Evolutionary conservation across 2,113 vertebrate genomes (phyloP).

Genomic region (Hiodon tergisus): DNA sequence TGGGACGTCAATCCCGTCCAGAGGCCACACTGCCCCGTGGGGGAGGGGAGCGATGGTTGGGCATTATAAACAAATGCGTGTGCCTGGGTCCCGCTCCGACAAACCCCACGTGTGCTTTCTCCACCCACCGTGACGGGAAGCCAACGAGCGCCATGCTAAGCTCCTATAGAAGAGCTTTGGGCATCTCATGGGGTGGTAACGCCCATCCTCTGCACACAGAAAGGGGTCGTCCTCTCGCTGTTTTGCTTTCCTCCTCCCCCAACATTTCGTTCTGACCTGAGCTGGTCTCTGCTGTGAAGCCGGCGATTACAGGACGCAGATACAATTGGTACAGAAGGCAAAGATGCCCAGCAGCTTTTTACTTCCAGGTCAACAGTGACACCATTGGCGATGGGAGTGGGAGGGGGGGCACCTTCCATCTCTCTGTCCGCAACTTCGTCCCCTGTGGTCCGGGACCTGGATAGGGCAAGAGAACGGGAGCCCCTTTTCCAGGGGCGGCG

Average conservation of each 20-base stretch:
- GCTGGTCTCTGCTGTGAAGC: not conserved
- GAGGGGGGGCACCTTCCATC: not conserved
- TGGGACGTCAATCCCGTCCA: no score
- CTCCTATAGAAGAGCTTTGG: no score
- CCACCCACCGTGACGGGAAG: no score
- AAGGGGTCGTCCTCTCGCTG: not conserved
- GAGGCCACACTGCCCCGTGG: no score
- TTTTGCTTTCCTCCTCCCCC: not conserved
- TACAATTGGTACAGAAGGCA: not conserved
- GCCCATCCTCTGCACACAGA: not conserved
- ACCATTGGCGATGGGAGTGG: not conserved
- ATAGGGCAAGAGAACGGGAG: not conserved
- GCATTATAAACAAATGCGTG: no score
- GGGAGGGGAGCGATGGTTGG: no score
- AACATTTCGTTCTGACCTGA: not conserved
- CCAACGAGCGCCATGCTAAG: no score
- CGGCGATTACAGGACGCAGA: not conserved
- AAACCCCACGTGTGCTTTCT: no score
- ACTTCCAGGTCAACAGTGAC: slow-evolving; percentile 8
- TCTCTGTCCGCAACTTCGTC: not conserved
- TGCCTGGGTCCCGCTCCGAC: no score
- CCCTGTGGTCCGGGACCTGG: not conserved
- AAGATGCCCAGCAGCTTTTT: not conserved
- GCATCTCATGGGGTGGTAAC: not conserved
- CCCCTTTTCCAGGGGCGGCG: not conserved